Percentiles rank a stretch among this genome's conserved stretches.
phyloP scores from a whole-genome alignment of 2,797 vertebrate genomes.

The Tragelaphus oryx region DNA sequence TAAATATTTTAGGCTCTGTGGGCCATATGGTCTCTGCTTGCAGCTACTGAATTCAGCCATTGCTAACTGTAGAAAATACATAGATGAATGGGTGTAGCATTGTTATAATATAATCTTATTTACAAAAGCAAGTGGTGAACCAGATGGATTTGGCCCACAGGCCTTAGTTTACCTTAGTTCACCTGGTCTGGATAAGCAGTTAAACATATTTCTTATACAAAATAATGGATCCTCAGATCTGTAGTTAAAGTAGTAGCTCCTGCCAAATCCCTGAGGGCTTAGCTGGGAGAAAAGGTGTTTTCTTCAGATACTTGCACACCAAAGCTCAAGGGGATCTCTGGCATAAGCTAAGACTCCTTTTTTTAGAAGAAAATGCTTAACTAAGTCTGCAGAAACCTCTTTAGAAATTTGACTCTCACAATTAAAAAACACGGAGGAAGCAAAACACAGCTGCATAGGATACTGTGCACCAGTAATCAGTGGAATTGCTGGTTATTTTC shows the following conservation, averaged over 20 bases:
- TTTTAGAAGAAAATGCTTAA: slow-evolving; percentile 29
- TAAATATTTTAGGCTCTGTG: not conserved
- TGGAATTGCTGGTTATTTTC: slow-evolving; percentile 36
- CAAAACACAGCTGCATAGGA: slow-evolving; percentile 50
- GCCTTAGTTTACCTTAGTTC: not conserved
- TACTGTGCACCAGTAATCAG: slow-evolving; percentile 15
- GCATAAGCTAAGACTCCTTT: not conserved
- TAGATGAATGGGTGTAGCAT: not conserved
- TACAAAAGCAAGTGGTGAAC: not conserved
- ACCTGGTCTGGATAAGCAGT: not conserved
- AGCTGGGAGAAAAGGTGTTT: not conserved
- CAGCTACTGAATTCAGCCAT: not conserved
- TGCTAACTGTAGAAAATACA: not conserved
- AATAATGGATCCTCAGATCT: not conserved
- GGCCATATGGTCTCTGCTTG: not conserved
- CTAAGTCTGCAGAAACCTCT: slow-evolving; percentile 26
- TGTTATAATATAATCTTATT: not conserved
- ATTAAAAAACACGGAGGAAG: slow-evolving; percentile 27
- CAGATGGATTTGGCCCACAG: not conserved
- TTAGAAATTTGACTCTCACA: slow-evolving; percentile 46
- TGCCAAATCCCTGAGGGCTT: not conserved
- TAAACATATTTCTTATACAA: not conserved
- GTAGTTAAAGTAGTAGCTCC: not conserved
- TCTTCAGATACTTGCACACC: not conserved
- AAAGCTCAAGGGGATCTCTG: not conserved